These are phyloP conservation scores for Uropetala carovei DNA, from an alignment of 2,888 invertebrate species.

Conservation along the genomic window DNA sequence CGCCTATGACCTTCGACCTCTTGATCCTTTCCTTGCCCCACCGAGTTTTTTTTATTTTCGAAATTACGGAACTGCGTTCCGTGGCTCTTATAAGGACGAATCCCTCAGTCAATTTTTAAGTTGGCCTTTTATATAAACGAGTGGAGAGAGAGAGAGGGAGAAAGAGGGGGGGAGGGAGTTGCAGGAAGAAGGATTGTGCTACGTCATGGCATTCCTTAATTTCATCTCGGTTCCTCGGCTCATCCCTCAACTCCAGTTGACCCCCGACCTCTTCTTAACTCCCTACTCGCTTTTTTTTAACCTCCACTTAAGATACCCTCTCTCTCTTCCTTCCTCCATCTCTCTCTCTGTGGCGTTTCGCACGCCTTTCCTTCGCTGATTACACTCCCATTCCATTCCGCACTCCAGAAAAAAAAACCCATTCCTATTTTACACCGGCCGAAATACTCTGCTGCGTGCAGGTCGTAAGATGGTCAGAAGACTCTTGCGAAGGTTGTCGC, in stretches of 20 bases:
- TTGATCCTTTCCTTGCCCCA: background rate
- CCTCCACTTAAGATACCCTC: slow-evolving; percentile 36
- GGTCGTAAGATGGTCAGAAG: background rate
- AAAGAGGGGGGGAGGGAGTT: background rate
- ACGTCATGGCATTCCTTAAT: slow-evolving; percentile 47
- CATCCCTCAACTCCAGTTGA: background rate
- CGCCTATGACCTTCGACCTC: background rate
- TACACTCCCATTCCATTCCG: background rate
- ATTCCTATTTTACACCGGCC: background rate
- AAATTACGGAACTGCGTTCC: background rate
- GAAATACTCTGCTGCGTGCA: background rate
- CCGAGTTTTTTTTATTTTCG: background rate
- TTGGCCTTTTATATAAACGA: background rate
- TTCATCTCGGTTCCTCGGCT: background rate
- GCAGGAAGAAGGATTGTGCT: background rate
- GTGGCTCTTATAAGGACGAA: background rate
- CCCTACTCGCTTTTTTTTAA: background rate
- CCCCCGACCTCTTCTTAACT: background rate
- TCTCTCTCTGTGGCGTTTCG: background rate
- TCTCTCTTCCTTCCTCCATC: too few relatives aligned
- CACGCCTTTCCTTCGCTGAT: background rate
- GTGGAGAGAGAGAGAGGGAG: too few relatives aligned
- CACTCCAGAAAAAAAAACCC: background rate
- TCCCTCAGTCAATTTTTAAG: background rate
- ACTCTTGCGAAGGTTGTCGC: background rate